Conservation (phyloP, 2,113 vertebrate species). For the Tragelaphus scriptus region DNA sequence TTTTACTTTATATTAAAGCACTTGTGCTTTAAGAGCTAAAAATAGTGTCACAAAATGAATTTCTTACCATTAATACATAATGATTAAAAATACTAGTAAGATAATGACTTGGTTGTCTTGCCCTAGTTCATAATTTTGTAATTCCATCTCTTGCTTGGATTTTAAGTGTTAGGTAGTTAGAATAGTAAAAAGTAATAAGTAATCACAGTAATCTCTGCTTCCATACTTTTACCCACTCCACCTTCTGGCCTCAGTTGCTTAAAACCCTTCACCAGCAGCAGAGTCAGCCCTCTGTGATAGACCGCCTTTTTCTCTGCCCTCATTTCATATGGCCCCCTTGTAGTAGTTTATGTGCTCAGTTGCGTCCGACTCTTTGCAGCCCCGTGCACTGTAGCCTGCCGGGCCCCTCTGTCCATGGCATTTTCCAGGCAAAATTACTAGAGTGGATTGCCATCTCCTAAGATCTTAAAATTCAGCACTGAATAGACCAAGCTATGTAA, state of each 20-base stretch:
- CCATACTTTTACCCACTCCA: not conserved
- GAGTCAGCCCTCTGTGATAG: not conserved
- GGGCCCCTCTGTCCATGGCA: not conserved
- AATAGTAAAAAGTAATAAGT: not conserved
- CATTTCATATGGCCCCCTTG: not conserved
- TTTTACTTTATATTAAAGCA: not conserved
- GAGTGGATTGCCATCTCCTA: not conserved
- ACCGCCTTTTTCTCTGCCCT: not conserved
- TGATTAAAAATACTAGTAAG: not conserved
- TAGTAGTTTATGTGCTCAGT: not conserved
- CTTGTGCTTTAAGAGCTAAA: not conserved
- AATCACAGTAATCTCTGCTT: not conserved
- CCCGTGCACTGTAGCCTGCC: not conserved
- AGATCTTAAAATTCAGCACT: slow-evolving; percentile 8
- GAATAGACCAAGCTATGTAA: not conserved
- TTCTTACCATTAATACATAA: not conserved
- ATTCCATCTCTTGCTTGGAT: not conserved
- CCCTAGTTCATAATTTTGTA: not conserved
- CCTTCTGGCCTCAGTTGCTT: not conserved
- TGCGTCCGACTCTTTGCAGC: not conserved
- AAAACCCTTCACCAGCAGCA: not conserved
- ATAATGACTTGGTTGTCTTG: not conserved
- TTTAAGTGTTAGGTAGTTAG: not conserved
- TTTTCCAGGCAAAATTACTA: not conserved
- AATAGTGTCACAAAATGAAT: not conserved